Evolutionary conservation across 1,140 invertebrate genomes (phyloP).

Genomic region (Lamellibrachia luymesi): DNA sequence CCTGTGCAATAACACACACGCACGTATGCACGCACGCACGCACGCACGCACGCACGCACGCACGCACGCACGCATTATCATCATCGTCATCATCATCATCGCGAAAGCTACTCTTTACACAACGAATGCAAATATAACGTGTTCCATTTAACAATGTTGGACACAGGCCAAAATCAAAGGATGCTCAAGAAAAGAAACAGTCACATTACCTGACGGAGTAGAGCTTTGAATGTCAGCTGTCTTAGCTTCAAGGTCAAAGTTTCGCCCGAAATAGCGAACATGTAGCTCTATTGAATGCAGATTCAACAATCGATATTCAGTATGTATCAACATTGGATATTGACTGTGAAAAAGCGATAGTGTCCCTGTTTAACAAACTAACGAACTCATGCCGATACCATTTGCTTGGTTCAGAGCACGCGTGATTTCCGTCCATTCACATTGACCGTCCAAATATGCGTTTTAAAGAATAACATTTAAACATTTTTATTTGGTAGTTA

Average conservation of each 20-base stretch:
- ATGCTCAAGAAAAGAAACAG: not conserved
- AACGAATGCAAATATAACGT: no score
- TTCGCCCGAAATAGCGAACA: conserved; percentile 69
- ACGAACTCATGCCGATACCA: no score
- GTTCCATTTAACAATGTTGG: no score
- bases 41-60: not conserved
- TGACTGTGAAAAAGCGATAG: no score
- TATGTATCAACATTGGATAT: not conserved
- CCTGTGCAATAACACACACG: not conserved
- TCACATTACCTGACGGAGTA: conserved; percentile 54
- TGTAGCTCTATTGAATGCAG: conserved; percentile 57
- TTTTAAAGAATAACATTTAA: no score
- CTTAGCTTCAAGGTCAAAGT: conserved; percentile 58
- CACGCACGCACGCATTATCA: not conserved
- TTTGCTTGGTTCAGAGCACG: no score
- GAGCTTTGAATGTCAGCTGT: conserved; percentile 55
- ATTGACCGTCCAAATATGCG: no score
- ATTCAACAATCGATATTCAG: not conserved
- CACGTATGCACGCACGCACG: not conserved
- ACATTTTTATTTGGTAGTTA: no score
- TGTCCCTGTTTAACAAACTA: no score
- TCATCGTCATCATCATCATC: no score
- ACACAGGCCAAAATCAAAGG: not conserved
- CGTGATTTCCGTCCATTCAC: no score
- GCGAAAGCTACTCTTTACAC: no score